Evolutionary conservation across 1,140 invertebrate genomes (phyloP), one percentile per base, ranked within the genome.

Genomic region (Vollenhovia emeryi): DNA sequence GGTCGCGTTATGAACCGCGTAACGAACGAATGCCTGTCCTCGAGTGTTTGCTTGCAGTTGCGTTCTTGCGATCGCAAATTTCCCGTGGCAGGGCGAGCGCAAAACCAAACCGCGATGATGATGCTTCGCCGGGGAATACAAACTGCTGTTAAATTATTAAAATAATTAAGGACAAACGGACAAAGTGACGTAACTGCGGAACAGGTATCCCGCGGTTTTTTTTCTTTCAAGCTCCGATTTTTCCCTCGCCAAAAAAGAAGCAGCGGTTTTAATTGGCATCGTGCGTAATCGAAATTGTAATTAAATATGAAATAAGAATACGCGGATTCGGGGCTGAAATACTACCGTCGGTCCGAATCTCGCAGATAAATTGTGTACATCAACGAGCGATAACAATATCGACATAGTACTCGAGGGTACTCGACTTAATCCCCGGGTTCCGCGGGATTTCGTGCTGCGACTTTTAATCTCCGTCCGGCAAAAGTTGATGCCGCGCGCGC

Each of bases 1-100:
- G 87, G 87, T 87, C 88, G 82, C 88, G 91, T 93, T 93, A 93
- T 90, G 89, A 92, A 92, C 89, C 93, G 91, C 92, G 87, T 92
- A 92, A 93, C 90, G 86, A 88, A 90, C 88, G 87, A 60, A 68
- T 27, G 85, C 60, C 84, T 83, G 80, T 91, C 90, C 92, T 90
- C 88, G 75, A n/a, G 48, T 27, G n/a, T 64, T 64, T 64, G 60
- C 60, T 64, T 21, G 48, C 48, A 64, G 64, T 80, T 43, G 64
- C 64, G 33, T 69, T 69, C 21, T 69, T 43, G 62, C 62, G 11
- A 69, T 43, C 48, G 48, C 78, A 71, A 71, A 80, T 80, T 80
- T 71, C 78, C 78, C 21, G 33, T 4, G n/a, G 21, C 24, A 33
- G 45, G n/a, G 24, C 71, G 21, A 74, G 52, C 33, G 68, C 21